Evolutionary conservation across 2,888 invertebrate species (phyloP).

Genomic region (Automeris io): DNA sequence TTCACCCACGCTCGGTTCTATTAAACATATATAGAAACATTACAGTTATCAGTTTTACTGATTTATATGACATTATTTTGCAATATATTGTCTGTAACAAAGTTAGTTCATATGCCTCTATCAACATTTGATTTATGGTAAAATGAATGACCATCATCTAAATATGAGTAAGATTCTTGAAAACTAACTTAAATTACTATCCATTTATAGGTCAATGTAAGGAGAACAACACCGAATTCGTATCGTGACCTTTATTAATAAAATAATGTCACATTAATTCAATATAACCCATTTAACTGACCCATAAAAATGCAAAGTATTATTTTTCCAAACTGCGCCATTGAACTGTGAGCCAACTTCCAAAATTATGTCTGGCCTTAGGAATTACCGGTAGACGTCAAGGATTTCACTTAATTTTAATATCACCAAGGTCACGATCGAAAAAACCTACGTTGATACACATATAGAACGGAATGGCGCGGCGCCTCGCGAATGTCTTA

Average conservation of each 20-base stretch:
- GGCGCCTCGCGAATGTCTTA: not conserved
- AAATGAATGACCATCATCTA: not conserved
- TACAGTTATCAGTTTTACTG: not conserved
- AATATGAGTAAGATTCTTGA: not conserved
- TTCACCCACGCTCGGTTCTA: not conserved
- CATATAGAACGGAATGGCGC: not conserved
- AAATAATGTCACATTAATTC: conserved; percentile 7
- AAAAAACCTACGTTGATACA: not conserved
- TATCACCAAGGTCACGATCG: conserved; percentile 15
- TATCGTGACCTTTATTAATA: conserved; percentile 11
- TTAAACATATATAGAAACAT: not conserved
- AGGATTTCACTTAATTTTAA: conserved; percentile 20
- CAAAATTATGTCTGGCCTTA: conserved; percentile 14
- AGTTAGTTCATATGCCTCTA: not conserved
- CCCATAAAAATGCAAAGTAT: conserved; percentile 21
- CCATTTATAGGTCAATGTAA: conserved; percentile 3
- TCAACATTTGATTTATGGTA: not conserved
- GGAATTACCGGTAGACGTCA: conserved; percentile 16
- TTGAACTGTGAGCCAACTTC: conserved; percentile 24
- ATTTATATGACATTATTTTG: not conserved
- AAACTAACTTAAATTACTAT: not conserved
- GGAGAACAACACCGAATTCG: conserved; percentile 12
- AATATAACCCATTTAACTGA: conserved; percentile 13
- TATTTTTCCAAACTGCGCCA: conserved; percentile 19
- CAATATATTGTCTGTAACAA: not conserved